Base-by-base conservation (phyloP, 2,797 vertebrate genomes). In the Xenentodon cancila region DNA sequence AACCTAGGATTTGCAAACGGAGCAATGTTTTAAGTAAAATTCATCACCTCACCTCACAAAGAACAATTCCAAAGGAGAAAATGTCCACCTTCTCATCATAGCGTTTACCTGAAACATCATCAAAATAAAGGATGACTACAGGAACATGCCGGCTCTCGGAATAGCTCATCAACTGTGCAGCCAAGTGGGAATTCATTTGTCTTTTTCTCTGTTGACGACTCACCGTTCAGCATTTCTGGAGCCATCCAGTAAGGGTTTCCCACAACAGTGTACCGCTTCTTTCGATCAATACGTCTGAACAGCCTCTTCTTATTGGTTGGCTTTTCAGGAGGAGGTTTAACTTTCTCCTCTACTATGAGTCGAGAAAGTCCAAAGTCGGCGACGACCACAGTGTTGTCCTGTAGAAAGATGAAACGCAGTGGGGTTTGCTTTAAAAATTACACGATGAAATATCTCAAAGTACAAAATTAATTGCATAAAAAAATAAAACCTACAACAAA, bases 161-260 rank as follows among this genome's bases (percentile, higher is more conserved):
- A n/a, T 7, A 0, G 17, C 43, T 30, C 1, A 17, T 12, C 43
- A 2, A 37, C 3, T 44, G 7, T 9, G 17, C 13, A 56, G 58
- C 5, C 40, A 25, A 13, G 37, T 15, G 37, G 13, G 37, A 40
- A 40, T 15, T 5, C 3, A 15, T 15, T 13, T 3, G 1, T 4
- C 9, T 32, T 37, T 27, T 16, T 47, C 13, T 17, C 20, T 11
- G 0, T 32, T 20, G 47, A 37, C 1, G 0, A 13, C 94, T 93
- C 74, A 98, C 96, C 96, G 8, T 97, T 96, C 0, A 98, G 90
- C 97, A 98, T 98, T 90, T 98, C 96, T 0, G 97, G 97, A 42
- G 96, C 97, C 97, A 98, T 98, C 97, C 97, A 98, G 82, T 97
- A 98, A 0, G 97, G 97, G 89, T 97, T 98, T 71, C 96, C 97